These are phyloP conservation scores for Neoscelio sp. DNA, from an alignment of 2,888 invertebrate genomes.

Conservation along the genomic window DNA sequence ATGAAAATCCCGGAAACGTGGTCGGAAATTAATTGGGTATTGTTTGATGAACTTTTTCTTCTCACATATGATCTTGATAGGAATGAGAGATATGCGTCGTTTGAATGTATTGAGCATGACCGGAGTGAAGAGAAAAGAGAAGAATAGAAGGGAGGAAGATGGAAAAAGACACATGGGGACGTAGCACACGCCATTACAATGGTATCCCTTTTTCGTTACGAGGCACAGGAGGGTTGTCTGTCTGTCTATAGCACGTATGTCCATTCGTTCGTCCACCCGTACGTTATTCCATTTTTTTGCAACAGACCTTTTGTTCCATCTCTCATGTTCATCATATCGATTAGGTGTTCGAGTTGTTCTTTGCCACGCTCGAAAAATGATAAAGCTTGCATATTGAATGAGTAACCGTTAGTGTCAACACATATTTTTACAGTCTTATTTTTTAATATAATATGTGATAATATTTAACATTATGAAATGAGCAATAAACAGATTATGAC, in stretches of 20 bases:
- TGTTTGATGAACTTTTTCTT: slow-evolving; percentile 47
- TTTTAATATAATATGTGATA: no score
- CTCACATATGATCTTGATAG: slow-evolving; percentile 47
- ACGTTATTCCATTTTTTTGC: slow-evolving; percentile 77
- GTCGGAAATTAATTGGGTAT: slow-evolving; percentile 40
- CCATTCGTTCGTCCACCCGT: slow-evolving; percentile 71
- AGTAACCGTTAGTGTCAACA: slow-evolving; percentile 10
- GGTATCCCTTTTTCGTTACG: slow-evolving; percentile 73
- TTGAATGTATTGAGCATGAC: slow-evolving; percentile 58
- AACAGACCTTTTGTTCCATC: slow-evolving; percentile 71
- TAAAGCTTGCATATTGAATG: slow-evolving; percentile 15
- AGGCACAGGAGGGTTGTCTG: slow-evolving; percentile 73
- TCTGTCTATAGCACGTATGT: slow-evolving; percentile 68
- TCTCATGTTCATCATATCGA: slow-evolving; percentile 71
- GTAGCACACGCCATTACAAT: slow-evolving; percentile 77
- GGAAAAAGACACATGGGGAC: slow-evolving; percentile 74
- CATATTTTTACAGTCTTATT: no score
- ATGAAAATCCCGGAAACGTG: neutral
- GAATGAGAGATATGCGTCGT: slow-evolving; percentile 40
- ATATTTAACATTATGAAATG: slow-evolving; percentile 12
- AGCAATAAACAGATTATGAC: slow-evolving; percentile 18
- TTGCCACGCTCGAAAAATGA: slow-evolving; percentile 70
- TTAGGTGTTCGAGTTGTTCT: slow-evolving; percentile 72
- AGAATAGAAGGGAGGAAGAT: slow-evolving; percentile 29
- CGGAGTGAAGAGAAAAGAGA: slow-evolving; percentile 36